A percentile compares a stretch with the other conserved stretches of the same genome.
Evolutionary conservation across 2,113 vertebrate species (phyloP).

Genomic region (Anoplopoma fimbria): DNA sequence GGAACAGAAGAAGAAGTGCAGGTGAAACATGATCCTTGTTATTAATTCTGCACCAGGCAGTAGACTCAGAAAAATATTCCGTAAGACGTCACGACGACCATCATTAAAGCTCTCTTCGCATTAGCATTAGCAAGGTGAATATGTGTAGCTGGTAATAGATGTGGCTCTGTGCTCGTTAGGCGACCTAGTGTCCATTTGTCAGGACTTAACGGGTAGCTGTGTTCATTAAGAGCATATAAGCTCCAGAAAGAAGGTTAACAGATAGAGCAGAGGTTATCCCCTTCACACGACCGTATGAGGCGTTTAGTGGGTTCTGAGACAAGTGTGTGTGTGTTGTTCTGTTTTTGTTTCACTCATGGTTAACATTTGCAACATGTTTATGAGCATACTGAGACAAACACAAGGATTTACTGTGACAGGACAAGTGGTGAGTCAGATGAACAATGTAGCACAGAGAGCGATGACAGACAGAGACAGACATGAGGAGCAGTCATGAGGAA

Average conservation of each 20-base stretch:
- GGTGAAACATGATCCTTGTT: slow-evolving; percentile 28
- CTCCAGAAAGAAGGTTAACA: slow-evolving; percentile 28
- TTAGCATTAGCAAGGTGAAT: slow-evolving; percentile 55
- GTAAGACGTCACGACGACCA: slow-evolving; percentile 26
- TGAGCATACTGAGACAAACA: background rate
- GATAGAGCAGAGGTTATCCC: slow-evolving; percentile 31
- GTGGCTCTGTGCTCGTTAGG: slow-evolving; percentile 31
- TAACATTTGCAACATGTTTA: slow-evolving; percentile 15
- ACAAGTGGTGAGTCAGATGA: slow-evolving; percentile 1
- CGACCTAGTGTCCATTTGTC: slow-evolving; percentile 47
- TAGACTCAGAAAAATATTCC: slow-evolving; percentile 5
- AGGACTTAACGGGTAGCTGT: slow-evolving; percentile 56
- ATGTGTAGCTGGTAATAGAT: slow-evolving; percentile 18
- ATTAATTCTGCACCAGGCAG: slow-evolving; percentile 38
- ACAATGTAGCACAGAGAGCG: background rate
- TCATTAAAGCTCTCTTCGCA: slow-evolving; percentile 52
- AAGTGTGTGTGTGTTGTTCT: background rate
- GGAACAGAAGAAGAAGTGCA: background rate
- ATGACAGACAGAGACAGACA: slow-evolving; percentile 4
- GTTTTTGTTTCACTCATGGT: background rate
- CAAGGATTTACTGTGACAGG: background rate
- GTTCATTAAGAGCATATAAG: slow-evolving; percentile 66
- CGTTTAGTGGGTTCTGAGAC: background rate
- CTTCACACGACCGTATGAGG: background rate
- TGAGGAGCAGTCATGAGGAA: background rate